Percentiles rank a stretch among this genome's conserved stretches.
phyloP scores from a whole-genome alignment of 2,888 invertebrate genomes.

The Torymus auratus region DNA sequence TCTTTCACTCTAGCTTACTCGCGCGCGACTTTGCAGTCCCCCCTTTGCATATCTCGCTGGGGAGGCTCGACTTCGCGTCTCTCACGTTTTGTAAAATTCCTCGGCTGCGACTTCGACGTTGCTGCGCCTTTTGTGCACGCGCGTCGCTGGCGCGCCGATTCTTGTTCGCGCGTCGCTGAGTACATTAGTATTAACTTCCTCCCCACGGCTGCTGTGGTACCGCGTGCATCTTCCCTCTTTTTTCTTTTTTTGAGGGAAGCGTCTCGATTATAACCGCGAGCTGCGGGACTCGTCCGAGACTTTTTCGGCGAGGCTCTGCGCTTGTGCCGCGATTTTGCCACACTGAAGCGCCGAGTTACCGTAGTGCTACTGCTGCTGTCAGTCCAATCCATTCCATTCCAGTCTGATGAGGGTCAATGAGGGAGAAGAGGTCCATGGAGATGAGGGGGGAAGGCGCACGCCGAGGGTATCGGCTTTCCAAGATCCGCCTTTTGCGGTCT shows the following conservation, averaged over 20 bases:
- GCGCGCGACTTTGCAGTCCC: slow-evolving; percentile 62
- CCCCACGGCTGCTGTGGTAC: slow-evolving; percentile 53
- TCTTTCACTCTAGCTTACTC: slow-evolving; percentile 46
- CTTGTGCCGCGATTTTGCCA: slow-evolving; percentile 23
- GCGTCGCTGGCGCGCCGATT: neutral
- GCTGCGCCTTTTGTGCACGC: slow-evolving; percentile 27
- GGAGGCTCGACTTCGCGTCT: slow-evolving; percentile 59
- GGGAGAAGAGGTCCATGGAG: slow-evolving; percentile 5
- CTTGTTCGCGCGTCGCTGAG: neutral
- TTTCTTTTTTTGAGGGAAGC: slow-evolving; percentile 7
- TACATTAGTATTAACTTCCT: neutral
- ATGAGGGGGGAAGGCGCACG: neutral
- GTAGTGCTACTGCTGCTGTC: slow-evolving; percentile 25
- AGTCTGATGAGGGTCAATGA: slow-evolving; percentile 2
- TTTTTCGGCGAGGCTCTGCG: slow-evolving; percentile 45
- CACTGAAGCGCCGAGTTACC: slow-evolving; percentile 39
- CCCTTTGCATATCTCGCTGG: slow-evolving; percentile 24
- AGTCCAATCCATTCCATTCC: neutral
- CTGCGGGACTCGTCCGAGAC: slow-evolving; percentile 16
- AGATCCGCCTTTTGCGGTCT: slow-evolving; percentile 57
- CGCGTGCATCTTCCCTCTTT: slow-evolving; percentile 23
- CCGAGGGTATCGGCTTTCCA: neutral
- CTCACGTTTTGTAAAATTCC: slow-evolving; percentile 22
- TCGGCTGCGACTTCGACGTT: slow-evolving; percentile 25
- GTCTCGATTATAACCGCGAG: neutral